Base-by-base conservation (phyloP, 1,140 invertebrate genomes). In the Steinernema khuongi region DNA sequence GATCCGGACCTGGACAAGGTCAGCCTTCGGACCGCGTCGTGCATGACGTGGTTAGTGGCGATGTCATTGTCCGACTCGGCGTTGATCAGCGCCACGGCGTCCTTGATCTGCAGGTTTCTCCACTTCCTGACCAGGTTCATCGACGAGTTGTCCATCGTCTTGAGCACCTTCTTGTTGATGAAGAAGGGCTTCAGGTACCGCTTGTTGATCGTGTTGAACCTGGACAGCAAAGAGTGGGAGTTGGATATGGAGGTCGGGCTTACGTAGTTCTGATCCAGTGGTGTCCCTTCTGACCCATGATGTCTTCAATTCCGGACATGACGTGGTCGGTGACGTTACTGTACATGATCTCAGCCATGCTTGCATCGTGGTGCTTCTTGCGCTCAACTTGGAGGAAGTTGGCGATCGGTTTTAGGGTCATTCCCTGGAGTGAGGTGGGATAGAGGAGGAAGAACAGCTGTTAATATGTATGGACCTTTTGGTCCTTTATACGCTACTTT, bases 331-430 rank as follows among this genome's bases (percentile, higher is more conserved):
- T 83, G 33, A 79, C 72, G 72, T 74, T 80, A 36, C 79, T 72
- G 66, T 83, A 81, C 31, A 83, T 83, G 31, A 76, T 77, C 67
- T 83, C 81, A 26, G 79, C 78, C 81, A 83, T 83, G 26, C 74
- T 77, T 68, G 82, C 78, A 31, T 84, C 78, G 28, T 80, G 71
- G 22, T 75, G 73, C 0, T 60, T 70, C 50, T 83, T 80, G 71
- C 84, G 86, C 76, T 87, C 86, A 0, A 88, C 87, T 76, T 88
- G 86, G 1, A 88, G 80, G 73, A 86, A 86, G 74, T 87, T 86
- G 1, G 88, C 88, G 31, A 88, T 84, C 32, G 88, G 88, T 74
- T 88, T 88, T 44, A 88, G 87, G 18, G 87, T 86, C 29, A 87
- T 87, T 70, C 88, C 88, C 87, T 88, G 78, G 60, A 81, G 72